phyloP scores from a whole-genome alignment of 2,113 vertebrate species.

The Ursus arctos region DNA sequence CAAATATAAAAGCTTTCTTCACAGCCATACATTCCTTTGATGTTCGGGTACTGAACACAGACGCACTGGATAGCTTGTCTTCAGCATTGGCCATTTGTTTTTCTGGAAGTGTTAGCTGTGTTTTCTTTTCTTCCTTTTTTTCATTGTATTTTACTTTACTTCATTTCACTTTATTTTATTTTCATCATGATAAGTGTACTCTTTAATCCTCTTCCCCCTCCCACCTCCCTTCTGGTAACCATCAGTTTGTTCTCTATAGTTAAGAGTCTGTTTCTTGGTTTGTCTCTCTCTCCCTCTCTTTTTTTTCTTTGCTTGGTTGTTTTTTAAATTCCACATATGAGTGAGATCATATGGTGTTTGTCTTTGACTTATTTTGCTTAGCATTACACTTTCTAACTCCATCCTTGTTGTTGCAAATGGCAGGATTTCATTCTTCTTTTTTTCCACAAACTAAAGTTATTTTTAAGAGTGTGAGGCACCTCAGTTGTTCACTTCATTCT shows the following conservation, averaged over 20 bases:
- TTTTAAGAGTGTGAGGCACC: background rate
- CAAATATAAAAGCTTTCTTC: slow-evolving; percentile 98
- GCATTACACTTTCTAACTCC: background rate
- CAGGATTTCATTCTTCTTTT: background rate
- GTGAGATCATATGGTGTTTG: background rate
- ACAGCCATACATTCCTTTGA: slow-evolving; percentile 98
- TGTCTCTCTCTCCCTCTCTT: background rate
- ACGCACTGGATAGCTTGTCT: slow-evolving; percentile 96
- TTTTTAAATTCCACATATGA: background rate
- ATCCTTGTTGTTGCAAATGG: background rate
- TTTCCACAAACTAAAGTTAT: background rate
- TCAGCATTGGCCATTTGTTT: slow-evolving; percentile 99
- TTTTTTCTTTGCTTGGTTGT: background rate
- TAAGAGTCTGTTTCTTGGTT: background rate
- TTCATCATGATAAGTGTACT: background rate
- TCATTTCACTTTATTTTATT: slow-evolving; percentile 75
- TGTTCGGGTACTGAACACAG: slow-evolving; percentile 99
- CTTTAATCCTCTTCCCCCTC: background rate
- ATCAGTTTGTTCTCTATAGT: background rate
- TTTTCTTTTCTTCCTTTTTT: slow-evolving; percentile 90
- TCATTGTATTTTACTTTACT: background rate
- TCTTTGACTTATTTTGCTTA: background rate
- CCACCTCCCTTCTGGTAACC: background rate
- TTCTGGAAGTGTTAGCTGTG: slow-evolving; percentile 96
- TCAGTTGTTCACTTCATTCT: background rate